phyloP scores from a whole-genome alignment of 2,888 invertebrate species.

The Labia minor region DNA sequence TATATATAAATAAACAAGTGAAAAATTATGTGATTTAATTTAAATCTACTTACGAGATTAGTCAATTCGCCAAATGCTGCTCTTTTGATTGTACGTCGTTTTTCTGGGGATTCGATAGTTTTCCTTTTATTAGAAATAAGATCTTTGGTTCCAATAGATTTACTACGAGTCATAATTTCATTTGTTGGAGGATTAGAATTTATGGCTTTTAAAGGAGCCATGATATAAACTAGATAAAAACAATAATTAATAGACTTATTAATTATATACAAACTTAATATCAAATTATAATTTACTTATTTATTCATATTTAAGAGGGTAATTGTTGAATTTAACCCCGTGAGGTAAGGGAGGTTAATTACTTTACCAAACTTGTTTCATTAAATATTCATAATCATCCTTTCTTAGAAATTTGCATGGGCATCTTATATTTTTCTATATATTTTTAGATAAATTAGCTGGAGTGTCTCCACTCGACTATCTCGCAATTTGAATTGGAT shows the following conservation, averaged over 20 bases:
- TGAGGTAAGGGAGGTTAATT: too few relatives aligned
- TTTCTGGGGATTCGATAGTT: constrained; percentile 66
- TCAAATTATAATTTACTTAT: not conserved
- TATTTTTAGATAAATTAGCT: too few relatives aligned
- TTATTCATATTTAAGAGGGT: too few relatives aligned
- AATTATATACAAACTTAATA: not conserved
- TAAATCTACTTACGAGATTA: constrained; percentile 50
- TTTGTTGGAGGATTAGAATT: constrained; percentile 33
- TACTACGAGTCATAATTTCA: constrained; percentile 51
- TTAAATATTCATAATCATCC: too few relatives aligned
- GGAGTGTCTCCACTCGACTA: too few relatives aligned
- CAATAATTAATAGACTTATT: not conserved
- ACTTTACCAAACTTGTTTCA: too few relatives aligned
- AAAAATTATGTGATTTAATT: too few relatives aligned
- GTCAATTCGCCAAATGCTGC: constrained; percentile 80
- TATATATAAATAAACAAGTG: too few relatives aligned
- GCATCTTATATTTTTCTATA: too few relatives aligned
- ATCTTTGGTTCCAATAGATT: constrained; percentile 42
- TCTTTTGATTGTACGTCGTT: constrained; percentile 62
- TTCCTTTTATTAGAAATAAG: constrained; percentile 57
- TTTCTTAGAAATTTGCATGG: too few relatives aligned
- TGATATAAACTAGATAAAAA: not conserved
- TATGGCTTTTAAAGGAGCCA: not conserved
- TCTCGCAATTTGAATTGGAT: too few relatives aligned
- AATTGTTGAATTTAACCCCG: too few relatives aligned